Base-by-base conservation (phyloP, 2,797 vertebrate species). In the Syncerus caffer region DNA sequence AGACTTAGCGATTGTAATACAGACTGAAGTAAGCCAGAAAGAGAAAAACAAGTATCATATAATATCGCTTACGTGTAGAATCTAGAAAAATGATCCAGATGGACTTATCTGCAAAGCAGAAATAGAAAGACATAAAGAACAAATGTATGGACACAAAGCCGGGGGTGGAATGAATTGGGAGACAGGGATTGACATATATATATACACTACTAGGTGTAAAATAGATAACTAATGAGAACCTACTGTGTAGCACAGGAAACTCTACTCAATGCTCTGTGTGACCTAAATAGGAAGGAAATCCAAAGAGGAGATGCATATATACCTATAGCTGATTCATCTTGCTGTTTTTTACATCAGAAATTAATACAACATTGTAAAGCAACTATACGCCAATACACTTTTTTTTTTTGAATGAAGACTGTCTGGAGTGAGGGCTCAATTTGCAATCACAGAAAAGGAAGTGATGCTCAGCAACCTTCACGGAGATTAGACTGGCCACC, bases 371-470 rank as follows among this genome's bases (percentile, higher is more conserved):
- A 67, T 21, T 67, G 62, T 34, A 19, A 67, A 67, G 29, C 60
- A 62, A 31, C 29, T 62, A 62, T 31, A 31, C 7, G n/a, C 62
- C 62, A 67, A 19, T 58, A 58, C 10, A 10, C n/a, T n/a, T 34
- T 34, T 58, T 47, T 47, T 47, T 12, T 47, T 12, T 3, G 3
- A 64, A 64, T n/a, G 31, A 67, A 67, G 45, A 9, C 34, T 12
- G 34, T 53, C 80, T 90, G 76, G 62, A 55, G 71, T 29, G 25
- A 85, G 53, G 60, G 31, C 79, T 87, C 93, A 50, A 4, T 23
- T 1, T 67, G 71, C 53, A 94, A 86, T 34, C 95, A 84, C 85
- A 67, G 93, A 90, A 96, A 95, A 85, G 90, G 38, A 80, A 89
- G 34, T 25, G 3, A 23, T 6, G 86, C 47, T 55, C 60, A 17